Conservation (phyloP, 1,140 invertebrate genomes). For the Diorhabda elongata region DNA sequence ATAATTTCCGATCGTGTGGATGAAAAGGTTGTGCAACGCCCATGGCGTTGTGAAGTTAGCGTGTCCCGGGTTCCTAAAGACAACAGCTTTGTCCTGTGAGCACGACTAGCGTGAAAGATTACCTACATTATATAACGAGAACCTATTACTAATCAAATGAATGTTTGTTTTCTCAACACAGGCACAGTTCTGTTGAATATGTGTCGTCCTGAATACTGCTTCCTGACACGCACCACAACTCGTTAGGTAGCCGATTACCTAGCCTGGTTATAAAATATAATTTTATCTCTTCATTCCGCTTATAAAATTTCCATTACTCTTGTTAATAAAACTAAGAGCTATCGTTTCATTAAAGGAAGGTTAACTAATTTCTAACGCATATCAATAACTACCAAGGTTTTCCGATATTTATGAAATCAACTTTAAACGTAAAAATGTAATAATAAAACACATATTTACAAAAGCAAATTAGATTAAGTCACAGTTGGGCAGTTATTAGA, state of each 20-base stretch:
- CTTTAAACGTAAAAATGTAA: too few relatives aligned
- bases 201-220: slow-evolving; percentile 37
- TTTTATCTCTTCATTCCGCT: slow-evolving; percentile 22
- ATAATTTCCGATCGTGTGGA: not conserved
- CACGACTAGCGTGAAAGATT: slow-evolving; percentile 40
- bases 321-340: too few relatives aligned
- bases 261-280: slow-evolving; percentile 18
- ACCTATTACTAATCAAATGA: slow-evolving; percentile 42
- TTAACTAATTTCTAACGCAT: too few relatives aligned
- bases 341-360: too few relatives aligned
- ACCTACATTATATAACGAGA: slow-evolving; percentile 39
- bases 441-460: too few relatives aligned
- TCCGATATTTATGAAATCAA: too few relatives aligned
- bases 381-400: too few relatives aligned
- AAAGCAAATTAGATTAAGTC: too few relatives aligned
- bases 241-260: slow-evolving; percentile 24
- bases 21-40: not conserved
- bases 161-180: slow-evolving; percentile 42
- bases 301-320: too few relatives aligned
- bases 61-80: slow-evolving; percentile 21
- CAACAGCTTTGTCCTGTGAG: slow-evolving; percentile 24
- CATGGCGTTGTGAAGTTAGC: slow-evolving; percentile 21
- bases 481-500: too few relatives aligned
- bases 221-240: slow-evolving; percentile 33
- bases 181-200: slow-evolving; percentile 34